Evolutionary conservation across 2,113 vertebrate species (phyloP).

Genomic region (Leptobrachium ailaonicum): DNA sequence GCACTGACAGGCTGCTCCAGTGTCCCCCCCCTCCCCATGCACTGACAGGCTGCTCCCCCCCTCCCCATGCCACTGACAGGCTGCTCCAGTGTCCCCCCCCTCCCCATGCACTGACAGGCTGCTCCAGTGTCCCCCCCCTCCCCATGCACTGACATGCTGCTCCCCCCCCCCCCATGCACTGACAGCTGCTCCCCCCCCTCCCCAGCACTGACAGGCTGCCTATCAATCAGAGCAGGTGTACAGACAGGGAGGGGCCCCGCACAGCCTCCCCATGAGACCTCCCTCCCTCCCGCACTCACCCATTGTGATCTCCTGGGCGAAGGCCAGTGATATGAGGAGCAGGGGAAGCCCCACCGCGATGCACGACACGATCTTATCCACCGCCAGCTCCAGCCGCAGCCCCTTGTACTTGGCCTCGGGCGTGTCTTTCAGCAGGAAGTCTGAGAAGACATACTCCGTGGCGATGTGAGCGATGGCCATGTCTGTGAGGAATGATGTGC

Average conservation of each 20-base stretch:
- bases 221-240: neutral
- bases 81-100: too few relatives aligned
- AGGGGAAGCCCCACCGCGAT: slow-evolving; percentile 88
- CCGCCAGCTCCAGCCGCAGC: slow-evolving; percentile 85
- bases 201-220: neutral
- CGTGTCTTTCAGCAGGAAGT: slow-evolving; percentile 90
- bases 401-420: slow-evolving; percentile 84
- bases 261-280: neutral
- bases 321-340: slow-evolving; percentile 93
- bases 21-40: too few relatives aligned
- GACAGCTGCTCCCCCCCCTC: too few relatives aligned
- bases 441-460: slow-evolving; percentile 93
- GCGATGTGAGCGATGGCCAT: slow-evolving; percentile 95
- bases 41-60: too few relatives aligned
- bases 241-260: neutral
- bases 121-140: too few relatives aligned
- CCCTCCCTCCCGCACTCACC: slow-evolving; percentile 69
- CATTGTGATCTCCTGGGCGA: slow-evolving; percentile 91
- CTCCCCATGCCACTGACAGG: too few relatives aligned
- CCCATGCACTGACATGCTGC: too few relatives aligned
- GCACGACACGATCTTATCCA: slow-evolving; percentile 88
- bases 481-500: slow-evolving; percentile 16
- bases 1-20: too few relatives aligned
- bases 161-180: too few relatives aligned
- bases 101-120: too few relatives aligned